Evolutionary conservation across 1,140 invertebrate genomes (phyloP).

Genomic region (Argopecten irradians): DNA sequence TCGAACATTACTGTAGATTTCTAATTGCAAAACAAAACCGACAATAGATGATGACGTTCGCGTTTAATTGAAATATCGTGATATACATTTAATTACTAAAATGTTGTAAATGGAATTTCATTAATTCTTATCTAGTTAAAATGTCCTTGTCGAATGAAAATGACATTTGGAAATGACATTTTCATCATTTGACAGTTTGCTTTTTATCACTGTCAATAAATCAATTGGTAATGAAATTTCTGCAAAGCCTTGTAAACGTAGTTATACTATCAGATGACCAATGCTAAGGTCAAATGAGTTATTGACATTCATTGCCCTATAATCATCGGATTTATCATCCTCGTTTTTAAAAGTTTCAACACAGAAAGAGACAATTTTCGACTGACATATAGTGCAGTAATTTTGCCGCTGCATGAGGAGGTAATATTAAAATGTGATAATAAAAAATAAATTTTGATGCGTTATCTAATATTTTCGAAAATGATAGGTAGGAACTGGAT

Average conservation of each 20-base stretch:
- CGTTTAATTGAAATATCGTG: not conserved
- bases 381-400: not conserved
- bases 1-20: not conserved
- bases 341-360: not conserved
- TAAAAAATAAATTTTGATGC: not conserved
- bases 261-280: not conserved
- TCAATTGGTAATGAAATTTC: not conserved
- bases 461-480: not conserved
- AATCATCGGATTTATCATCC: not conserved
- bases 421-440: not conserved
- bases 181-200: not conserved
- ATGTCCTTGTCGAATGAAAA: not conserved
- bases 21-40: not conserved
- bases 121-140: not conserved
- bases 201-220: not conserved
- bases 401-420: not conserved
- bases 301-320: not conserved
- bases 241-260: not conserved
- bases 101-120: not conserved
- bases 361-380: not conserved
- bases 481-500: not conserved
- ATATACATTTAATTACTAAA: not conserved
- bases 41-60: not conserved
- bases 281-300: not conserved
- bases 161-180: not conserved